These are phyloP conservation scores for Virgularia gustaviana DNA, from an alignment of 92 coral and sea anemone genomes.

Conservation along the genomic window DNA sequence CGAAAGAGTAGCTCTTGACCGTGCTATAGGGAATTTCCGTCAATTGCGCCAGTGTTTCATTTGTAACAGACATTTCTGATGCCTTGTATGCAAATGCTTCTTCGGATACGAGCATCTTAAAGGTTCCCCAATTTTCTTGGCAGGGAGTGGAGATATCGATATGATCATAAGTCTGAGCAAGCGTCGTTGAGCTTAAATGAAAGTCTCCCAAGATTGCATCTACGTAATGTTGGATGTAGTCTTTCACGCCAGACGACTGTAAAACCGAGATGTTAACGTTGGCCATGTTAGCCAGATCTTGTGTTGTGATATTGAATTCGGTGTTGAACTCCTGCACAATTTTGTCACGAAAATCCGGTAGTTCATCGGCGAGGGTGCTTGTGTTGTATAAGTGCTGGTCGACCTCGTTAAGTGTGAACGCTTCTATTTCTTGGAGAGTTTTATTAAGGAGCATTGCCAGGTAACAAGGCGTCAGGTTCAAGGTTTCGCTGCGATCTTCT, in stretches of 20 bases:
- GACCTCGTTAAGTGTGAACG: conserved; percentile 18
- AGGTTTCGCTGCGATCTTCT: neutral
- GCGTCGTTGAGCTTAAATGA: neutral
- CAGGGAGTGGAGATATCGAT: conserved; percentile 8
- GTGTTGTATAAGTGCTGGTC: conserved; percentile 22
- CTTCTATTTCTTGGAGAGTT: neutral
- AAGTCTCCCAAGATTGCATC: neutral
- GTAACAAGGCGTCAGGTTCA: conserved; percentile 11
- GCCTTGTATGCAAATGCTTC: conserved; percentile 22
- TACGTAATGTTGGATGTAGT: neutral
- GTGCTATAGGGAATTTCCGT: conserved; percentile 7
- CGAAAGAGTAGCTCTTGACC: neutral
- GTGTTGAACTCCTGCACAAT: neutral
- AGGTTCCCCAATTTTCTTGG: neutral
- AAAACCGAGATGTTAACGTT: neutral
- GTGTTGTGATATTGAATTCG: neutral
- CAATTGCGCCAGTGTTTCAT: neutral
- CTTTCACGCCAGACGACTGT: neutral
- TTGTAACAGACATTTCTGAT: conserved; percentile 10
- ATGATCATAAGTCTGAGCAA: conserved; percentile 4
- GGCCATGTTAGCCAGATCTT: neutral
- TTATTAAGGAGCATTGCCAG: conserved; percentile 18
- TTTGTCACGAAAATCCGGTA: conserved; percentile 7
- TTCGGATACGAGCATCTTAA: neutral
- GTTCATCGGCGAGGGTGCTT: neutral